Evolutionary conservation across 2,888 invertebrate genomes (phyloP).

Genomic region (Nudaria mundana): DNA sequence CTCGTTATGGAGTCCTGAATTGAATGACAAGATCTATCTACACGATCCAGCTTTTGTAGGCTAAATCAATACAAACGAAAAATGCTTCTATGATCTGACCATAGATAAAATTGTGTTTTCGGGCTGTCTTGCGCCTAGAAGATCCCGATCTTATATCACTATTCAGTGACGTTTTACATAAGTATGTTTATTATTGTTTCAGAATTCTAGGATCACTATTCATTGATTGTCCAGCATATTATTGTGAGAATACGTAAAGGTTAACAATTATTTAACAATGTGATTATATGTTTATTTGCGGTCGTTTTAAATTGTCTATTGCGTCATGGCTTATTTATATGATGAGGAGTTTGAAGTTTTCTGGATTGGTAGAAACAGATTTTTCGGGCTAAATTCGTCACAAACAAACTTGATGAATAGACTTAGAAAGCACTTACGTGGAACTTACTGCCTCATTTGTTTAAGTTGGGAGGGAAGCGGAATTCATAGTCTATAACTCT

Average conservation of each 20-base stretch:
- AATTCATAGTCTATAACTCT: too few relatives aligned
- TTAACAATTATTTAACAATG: constrained; percentile 10
- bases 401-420: too few relatives aligned
- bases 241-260: constrained; percentile 19
- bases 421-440: too few relatives aligned
- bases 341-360: background rate
- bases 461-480: too few relatives aligned
- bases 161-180: too few relatives aligned
- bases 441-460: too few relatives aligned
- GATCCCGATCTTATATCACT: background rate
- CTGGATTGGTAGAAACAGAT: too few relatives aligned
- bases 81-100: constrained; percentile 53
- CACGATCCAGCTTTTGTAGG: constrained; percentile 54
- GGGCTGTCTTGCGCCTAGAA: background rate
- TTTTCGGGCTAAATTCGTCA: too few relatives aligned
- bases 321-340: background rate
- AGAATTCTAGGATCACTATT: constrained; percentile 27
- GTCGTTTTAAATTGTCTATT: background rate
- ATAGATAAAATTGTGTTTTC: too few relatives aligned
- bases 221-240: constrained; percentile 17
- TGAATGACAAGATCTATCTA: constrained; percentile 26
- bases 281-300: background rate
- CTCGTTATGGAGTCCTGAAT: constrained; percentile 8
- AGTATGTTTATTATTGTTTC: constrained; percentile 18
- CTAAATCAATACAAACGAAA: constrained; percentile 58